Base-by-base conservation (phyloP, 2,888 invertebrate species). In the Athetis lepigone region DNA sequence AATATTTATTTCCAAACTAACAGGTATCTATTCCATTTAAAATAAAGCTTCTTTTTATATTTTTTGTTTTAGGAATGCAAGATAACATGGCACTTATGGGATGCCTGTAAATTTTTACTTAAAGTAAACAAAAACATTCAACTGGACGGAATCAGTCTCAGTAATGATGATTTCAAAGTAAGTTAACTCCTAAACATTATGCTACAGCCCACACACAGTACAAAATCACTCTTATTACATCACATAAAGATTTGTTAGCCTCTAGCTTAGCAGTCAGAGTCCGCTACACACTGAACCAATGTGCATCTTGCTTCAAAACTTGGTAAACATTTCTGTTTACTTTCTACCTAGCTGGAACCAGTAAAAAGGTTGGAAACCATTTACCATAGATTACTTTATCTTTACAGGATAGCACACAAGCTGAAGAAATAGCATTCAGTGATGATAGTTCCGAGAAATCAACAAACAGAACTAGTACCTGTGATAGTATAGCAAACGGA, bases 61-160 rank as follows among this genome's bases (percentile, higher is more conserved):
- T 52, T 58, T 50, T 61, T 64, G 29, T 86, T 88, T 39, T 76
- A 94, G 94, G 87, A 79, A 39, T 93, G 89, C 70, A 91, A 92
- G 84, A 90, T 94, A 2, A 91, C 89, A 64, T 94, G 95, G 94
- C 93, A 91, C 65, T 80, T 95, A 62, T 95, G 95, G 94, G 86
- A 90, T 36, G 86, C 92, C 0, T 94, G 94, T 64, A 92, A 91
- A 56, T 95, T 93, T 76, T 75, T 95, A 37, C 81, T 86, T 39
- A 90, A 88, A 75, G 88, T 91, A 0, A 90, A 90, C 37, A 91
- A 82, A 77, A 85, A 72, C 46, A 70, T 73, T 7, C 81, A 78
- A 47, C 49, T 40, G 29, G 57, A 72, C 5, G 36, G 58, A 56
- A 51, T 37, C 36, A 37, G 68, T 54, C 46, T 39, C 25, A 56